phyloP scores from a whole-genome alignment of 2,113 vertebrate genomes.

The Ophiodon elongatus region DNA sequence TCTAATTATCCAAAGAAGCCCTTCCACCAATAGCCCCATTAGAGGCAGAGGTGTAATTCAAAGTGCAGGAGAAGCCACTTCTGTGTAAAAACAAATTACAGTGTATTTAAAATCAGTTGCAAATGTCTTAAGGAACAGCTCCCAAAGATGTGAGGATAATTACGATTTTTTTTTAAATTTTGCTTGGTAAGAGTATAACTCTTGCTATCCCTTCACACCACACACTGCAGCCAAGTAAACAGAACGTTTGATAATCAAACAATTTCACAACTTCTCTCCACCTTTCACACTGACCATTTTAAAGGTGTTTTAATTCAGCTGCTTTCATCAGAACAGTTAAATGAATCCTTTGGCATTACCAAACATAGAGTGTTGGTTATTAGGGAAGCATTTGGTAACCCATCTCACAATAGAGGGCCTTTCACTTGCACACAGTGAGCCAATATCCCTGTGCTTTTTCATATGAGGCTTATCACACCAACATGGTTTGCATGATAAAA shows the following conservation, averaged over 20 bases:
- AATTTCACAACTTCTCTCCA: conserved; percentile 12
- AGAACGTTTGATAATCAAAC: conserved; percentile 11
- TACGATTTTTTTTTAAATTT: neutral
- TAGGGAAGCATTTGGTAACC: conserved; percentile 71
- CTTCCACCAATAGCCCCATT: conserved; percentile 43
- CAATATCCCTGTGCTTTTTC: conserved; percentile 59
- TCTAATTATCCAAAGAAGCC: conserved; percentile 70
- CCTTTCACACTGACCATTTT: conserved; percentile 39
- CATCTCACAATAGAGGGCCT: conserved; percentile 54
- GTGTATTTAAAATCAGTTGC: conserved; percentile 16
- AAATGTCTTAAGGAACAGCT: conserved; percentile 19
- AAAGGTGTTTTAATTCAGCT: conserved; percentile 59
- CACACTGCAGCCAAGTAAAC: conserved; percentile 7
- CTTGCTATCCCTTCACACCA: neutral
- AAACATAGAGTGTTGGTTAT: conserved; percentile 65
- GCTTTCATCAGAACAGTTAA: conserved; percentile 60
- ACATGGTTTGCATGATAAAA: conserved; percentile 80
- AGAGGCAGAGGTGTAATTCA: conserved; percentile 43
- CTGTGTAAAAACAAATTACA: conserved; percentile 25
- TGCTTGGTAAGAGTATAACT: neutral
- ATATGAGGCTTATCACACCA: conserved; percentile 71
- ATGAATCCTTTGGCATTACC: conserved; percentile 70
- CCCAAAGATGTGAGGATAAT: conserved; percentile 5
- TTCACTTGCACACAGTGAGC: conserved; percentile 36
- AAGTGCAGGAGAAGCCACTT: conserved; percentile 19